These are phyloP conservation scores for Eulemur rubriventer DNA, from an alignment of 2,797 vertebrate species.

Conservation along the genomic window DNA sequence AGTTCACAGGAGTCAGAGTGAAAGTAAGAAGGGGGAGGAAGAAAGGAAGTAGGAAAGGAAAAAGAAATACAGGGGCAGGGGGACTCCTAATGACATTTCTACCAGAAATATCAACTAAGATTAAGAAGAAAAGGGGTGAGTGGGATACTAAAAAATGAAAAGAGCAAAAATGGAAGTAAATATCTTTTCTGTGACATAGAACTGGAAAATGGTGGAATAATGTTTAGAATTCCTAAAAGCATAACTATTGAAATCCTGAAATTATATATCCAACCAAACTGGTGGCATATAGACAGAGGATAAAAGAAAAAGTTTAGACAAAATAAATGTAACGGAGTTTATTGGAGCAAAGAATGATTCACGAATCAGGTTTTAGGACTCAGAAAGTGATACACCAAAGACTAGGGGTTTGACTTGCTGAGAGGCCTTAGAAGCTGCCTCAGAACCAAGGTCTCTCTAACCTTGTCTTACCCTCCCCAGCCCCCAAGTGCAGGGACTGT, in stretches of 20 bases:
- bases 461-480: too few relatives aligned
- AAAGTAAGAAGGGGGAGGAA: not conserved
- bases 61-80: not conserved
- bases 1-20: too few relatives aligned
- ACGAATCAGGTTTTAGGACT: too few relatives aligned
- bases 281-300: not conserved
- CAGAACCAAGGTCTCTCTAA: too few relatives aligned
- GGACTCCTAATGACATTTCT: not conserved
- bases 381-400: too few relatives aligned
- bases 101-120: not conserved
- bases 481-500: too few relatives aligned
- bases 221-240: not conserved
- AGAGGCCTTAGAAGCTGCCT: too few relatives aligned
- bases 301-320: not conserved
- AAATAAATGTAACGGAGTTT: not conserved
- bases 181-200: not conserved
- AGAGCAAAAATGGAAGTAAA: not conserved
- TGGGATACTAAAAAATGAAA: not conserved
- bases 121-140: not conserved
- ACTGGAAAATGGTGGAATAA: not conserved
- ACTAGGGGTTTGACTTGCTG: too few relatives aligned
- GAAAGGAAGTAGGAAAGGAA: not conserved
- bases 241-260: not conserved
- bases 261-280: not conserved
- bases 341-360: too few relatives aligned